Evolutionary conservation across 2,113 vertebrate species (phyloP).

Genomic region (Macrotis lagotis): DNA sequence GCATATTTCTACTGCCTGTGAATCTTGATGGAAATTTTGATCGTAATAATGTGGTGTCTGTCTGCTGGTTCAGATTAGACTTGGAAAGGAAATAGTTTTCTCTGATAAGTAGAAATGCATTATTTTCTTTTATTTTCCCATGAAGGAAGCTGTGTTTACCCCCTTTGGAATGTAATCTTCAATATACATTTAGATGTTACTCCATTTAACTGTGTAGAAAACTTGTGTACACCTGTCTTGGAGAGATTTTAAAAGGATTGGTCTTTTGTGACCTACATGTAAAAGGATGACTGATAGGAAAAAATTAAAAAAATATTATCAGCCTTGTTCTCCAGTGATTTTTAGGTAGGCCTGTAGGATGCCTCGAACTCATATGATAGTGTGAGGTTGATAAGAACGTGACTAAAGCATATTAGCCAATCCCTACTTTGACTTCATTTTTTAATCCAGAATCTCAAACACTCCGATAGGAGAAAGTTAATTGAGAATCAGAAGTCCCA

Average conservation of each 20-base stretch:
- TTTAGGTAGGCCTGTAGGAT: neutral
- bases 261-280: neutral
- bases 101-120: neutral
- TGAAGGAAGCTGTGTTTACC: neutral
- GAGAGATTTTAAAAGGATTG: neutral
- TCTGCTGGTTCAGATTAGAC: neutral
- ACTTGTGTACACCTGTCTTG: neutral
- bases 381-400: neutral
- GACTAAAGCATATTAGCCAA: neutral
- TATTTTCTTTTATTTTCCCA: neutral
- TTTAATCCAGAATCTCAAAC: neutral
- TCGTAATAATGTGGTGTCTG: neutral
- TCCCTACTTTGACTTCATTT: neutral
- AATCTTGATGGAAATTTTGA: slow-evolving; percentile 26
- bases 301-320: neutral
- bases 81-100: neutral
- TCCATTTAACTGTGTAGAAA: fast-evolving
- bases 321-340: neutral
- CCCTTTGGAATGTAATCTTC: neutral
- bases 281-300: neutral
- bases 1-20: neutral
- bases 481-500: neutral
- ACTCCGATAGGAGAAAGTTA: neutral
- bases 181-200: neutral
- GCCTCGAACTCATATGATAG: neutral